A percentile compares a stretch with the other conserved stretches of the same genome.
phyloP scores from a whole-genome alignment of 2,113 vertebrate species.

The Apaloderma vittatum region DNA sequence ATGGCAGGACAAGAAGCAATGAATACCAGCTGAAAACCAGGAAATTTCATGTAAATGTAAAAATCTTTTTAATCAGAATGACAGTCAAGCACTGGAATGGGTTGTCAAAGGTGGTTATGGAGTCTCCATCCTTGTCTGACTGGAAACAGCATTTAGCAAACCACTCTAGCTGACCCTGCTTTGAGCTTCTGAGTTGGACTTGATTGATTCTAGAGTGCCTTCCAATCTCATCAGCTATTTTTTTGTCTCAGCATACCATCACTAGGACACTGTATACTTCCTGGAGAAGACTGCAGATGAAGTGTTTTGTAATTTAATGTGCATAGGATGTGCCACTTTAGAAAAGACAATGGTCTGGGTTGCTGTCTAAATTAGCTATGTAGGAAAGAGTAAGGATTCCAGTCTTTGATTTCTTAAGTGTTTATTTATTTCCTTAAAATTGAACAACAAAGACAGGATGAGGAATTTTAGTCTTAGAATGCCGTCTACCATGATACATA shows the following conservation, averaged over 20 bases:
- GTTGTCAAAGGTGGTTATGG: not conserved
- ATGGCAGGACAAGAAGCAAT: not conserved
- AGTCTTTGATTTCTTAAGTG: not conserved
- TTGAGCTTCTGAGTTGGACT: not conserved
- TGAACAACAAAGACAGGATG: not conserved
- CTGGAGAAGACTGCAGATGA: not conserved
- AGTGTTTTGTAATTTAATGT: not conserved
- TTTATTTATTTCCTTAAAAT: not conserved
- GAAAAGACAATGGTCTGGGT: accelerated
- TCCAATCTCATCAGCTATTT: not conserved
- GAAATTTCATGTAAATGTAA: not conserved
- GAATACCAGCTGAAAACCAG: not conserved
- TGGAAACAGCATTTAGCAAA: not conserved
- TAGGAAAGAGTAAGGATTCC: not conserved
- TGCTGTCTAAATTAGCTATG: not conserved
- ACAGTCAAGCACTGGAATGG: not conserved
- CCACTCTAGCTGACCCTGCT: not conserved
- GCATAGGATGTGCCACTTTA: not conserved
- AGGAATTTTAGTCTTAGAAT: not conserved
- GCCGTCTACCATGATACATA: not conserved
- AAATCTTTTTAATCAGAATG: not conserved
- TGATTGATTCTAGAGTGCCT: not conserved
- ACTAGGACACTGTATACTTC: not conserved
- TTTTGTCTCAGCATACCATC: not conserved
- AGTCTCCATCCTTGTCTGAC: not conserved